Evolutionary conservation across 2,888 invertebrate species (phyloP), one percentile per base, ranked within the genome.

Genomic region (Drosophila diplacantha): DNA sequence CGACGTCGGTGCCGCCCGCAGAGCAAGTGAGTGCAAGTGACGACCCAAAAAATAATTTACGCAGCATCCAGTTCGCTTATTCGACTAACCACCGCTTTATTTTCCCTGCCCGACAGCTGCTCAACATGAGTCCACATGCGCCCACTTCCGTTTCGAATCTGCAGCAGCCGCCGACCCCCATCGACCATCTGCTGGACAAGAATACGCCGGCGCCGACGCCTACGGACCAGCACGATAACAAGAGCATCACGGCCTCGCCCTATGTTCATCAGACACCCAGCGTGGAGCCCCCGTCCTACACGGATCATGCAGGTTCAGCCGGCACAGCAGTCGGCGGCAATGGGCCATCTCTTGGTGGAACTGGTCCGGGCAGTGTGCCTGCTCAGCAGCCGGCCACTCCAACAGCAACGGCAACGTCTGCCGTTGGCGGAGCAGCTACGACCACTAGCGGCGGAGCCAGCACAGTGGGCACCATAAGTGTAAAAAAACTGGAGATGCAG

Each of bases 1-100:
- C 92, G 70, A 92, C 93, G 11, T 92, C 92, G 14, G 92, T 92
- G 69, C 92, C 92, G 63, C 91, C 92, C 46, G 89, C 89, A 67
- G 88, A 88, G 81, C 88, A 89, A 82, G 88, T 88, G 83, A 84
- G 74, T 80, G 63, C 70, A 71, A 81, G 60, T 51, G 59, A 67
- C 65, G 63, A 51, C 35, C 51, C 37, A 37, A 37, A 52, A 53
- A 37, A 9, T 12, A 29, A n/a, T 24, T 49, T 46, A 52, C 16
- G 29, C 12, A 53, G 14, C 29, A 9, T 12, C 5, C 16, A n/a
- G 5, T 7, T 16, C 16, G 18, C n/a, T 55, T 29, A 22, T 24
- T 24, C 5, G 8, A 53, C 41, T 53, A 32, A 71, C 37, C 32
- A 26, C 34, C 18, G 14, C 49, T 14, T 39, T 31, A 1, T 44